A percentile compares a stretch with the other conserved stretches of the same genome.
These are phyloP conservation scores for Oncorhynchus kisutch DNA, from an alignment of 2,113 vertebrate genomes.

Conservation along the genomic window DNA sequence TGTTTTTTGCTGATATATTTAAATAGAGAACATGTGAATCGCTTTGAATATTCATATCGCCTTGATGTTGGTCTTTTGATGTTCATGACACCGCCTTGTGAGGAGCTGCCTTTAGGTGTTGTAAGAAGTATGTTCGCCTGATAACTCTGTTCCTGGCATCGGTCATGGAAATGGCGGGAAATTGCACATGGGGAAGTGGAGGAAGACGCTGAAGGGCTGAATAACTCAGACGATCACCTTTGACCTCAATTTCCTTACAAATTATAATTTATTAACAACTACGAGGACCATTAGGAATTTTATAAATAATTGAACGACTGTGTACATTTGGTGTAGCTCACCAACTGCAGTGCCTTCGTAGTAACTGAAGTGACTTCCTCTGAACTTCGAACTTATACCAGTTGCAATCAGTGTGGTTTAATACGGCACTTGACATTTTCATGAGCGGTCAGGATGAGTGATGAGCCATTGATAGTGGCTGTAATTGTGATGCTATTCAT, in stretches of 20 bases:
- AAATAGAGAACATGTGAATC: conserved; percentile 32
- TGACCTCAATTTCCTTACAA: too few relatives aligned
- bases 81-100: conserved; percentile 13
- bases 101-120: neutral
- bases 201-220: too few relatives aligned
- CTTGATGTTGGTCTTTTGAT: conserved; percentile 29
- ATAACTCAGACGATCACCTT: too few relatives aligned
- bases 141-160: conserved; percentile 3
- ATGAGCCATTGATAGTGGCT: neutral
- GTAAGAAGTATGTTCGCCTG: neutral
- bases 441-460: neutral
- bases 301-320: too few relatives aligned
- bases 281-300: too few relatives aligned
- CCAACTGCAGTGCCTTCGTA: too few relatives aligned
- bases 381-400: neutral
- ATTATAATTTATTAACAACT: too few relatives aligned
- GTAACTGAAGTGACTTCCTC: too few relatives aligned
- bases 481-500: neutral
- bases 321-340: too few relatives aligned
- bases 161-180: neutral
- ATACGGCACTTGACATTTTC: neutral
- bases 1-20: conserved; percentile 47
- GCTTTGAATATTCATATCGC: conserved; percentile 33
- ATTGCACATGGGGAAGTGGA: too few relatives aligned
- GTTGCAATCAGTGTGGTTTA: neutral